Base-by-base conservation (phyloP, 1,140 invertebrate species). In the Pseudomyrmex gracilis region DNA sequence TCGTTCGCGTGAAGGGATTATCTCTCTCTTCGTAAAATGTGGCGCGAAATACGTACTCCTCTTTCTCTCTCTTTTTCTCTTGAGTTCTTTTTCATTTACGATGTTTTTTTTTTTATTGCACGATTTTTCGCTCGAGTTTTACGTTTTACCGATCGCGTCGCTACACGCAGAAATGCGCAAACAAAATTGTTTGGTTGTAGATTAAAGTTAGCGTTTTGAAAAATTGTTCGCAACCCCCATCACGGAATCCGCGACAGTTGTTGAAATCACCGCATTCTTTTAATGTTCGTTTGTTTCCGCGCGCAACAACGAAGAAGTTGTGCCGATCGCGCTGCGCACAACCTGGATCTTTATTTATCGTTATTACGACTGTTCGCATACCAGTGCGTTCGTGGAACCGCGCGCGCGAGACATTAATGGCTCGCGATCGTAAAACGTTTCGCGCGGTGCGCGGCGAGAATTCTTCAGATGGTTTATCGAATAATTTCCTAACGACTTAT, bases 291-390 rank as follows among this genome's bases (percentile, higher is more conserved):
- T 12, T 70, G 61, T 60, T 51, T 20, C 49, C 24, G 15, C 20
- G 57, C 45, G 12, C 22, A 34, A 3, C 12, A 64, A 58, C 53
- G 53, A 47, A 13, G 73, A 83, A 82, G 5, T 34, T 34, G 34
- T 34, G 34, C 66, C 47, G 71, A 80, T 34, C 85, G 70, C 82
- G 83, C 78, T 60, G 85, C 77, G 58, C 76, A 68, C 15, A 74
- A 70, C 0, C 70, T 67, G 74, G 88, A 91, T 91, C 87, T 88
- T 91, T 90, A 91, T 88, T 91, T 90, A 91, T 91, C 90, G 83
- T 90, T 88, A 85, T 90, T 91, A 90, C 89, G 87, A 90, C 89
- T 90, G 90, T 87, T 80, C 24, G 83, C 85, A 71, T 86, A 74
- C 64, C 34, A 43, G 74, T 58, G 66, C 71, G 68, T 85, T 85